Base-by-base conservation (phyloP, 1,140 invertebrate genomes). In the Drosophila leontia region DNA sequence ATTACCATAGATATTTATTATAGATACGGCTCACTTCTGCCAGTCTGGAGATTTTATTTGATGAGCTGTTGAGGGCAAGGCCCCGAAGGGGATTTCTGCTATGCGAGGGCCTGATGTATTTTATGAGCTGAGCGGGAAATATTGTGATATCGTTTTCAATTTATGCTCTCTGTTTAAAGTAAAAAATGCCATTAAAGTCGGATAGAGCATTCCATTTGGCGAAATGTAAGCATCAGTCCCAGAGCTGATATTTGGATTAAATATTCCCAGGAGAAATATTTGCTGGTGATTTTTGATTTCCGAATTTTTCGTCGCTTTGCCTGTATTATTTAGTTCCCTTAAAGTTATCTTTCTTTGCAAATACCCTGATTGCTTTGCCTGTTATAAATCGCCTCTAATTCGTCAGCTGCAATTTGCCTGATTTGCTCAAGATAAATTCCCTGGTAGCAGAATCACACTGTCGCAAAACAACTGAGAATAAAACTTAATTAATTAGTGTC, bases 401-500 rank as follows among this genome's bases (percentile, higher is more conserved):
- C 51, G 55, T 71, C 37, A 65, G 48, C 37, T 50, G 17, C 35
- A 76, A 80, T 75, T 64, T 56, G 44, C 13, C 50, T 68, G 71
- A 83, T 79, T 83, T 80, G 67, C 44, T 39, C 45, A 39, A 48
- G 47, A 82, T 81, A 75, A 78, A 75, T 70, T 58, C 19, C 42
- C 3, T 23, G 42, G 11, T 34, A 39, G 34, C 26, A 29, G 15
- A 32, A 32, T 32, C 51, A 60, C 63, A 47, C 57, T n/a, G 58
- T 11, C 26, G 29, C 19, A 55, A 55, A 75, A 56, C 12, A 51
- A 45, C 60, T 67, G 32, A 35, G 44, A 75, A 78, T 80, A 71
- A 85, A 82, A 90, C 75, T 82, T 85, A 90, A 90, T 90, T 90
- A 90, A 90, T 90, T 90, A 91, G 71, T 80, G 85, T 90, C 86